Percentiles rank a stretch among this genome's conserved stretches.
Conservation (phyloP, 2,888 invertebrate genomes). For the Dioctria linearis region DNA sequence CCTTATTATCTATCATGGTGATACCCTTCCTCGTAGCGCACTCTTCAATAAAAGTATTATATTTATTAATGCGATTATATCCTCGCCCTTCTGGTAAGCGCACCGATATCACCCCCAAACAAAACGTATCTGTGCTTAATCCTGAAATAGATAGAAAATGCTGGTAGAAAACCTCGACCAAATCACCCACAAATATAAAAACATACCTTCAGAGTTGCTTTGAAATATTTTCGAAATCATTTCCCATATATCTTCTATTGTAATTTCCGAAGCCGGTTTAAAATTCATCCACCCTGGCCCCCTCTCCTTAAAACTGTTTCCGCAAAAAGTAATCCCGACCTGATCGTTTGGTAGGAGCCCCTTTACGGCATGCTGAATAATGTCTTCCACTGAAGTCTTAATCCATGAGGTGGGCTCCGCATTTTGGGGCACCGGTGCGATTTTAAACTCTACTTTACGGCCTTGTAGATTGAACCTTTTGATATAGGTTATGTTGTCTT, state of each 20-base stretch:
- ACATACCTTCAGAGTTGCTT: constrained; percentile 38
- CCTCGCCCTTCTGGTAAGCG: too few species aligned
- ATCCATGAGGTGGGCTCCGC: constrained; percentile 47
- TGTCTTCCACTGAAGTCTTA: constrained; percentile 49
- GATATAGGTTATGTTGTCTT: constrained; percentile 15
- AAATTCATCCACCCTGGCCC: constrained; percentile 33
- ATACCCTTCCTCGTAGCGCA: constrained; percentile 38
- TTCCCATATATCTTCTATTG: constrained; percentile 31
- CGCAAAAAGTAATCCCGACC: constrained; percentile 39
- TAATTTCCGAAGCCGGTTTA: constrained; percentile 28
- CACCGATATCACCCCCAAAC: neutral
- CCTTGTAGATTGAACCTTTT: constrained; percentile 27
- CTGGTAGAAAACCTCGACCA: neutral
- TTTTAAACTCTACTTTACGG: constrained; percentile 52
- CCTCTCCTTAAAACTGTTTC: constrained; percentile 24
- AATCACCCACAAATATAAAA: neutral
- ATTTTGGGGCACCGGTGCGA: constrained; percentile 49
- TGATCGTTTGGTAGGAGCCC: constrained; percentile 13
- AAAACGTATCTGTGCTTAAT: constrained; percentile 59
- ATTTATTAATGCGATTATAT: too few species aligned
- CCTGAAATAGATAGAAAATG: constrained; percentile 5
- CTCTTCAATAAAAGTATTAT: constrained; percentile 30
- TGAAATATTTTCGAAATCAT: constrained; percentile 42
- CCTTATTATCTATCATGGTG: constrained; percentile 44
- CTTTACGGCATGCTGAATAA: constrained; percentile 46